Base-by-base conservation (phyloP, 1,140 invertebrate species). In the Panagrolaimus sp. region DNA sequence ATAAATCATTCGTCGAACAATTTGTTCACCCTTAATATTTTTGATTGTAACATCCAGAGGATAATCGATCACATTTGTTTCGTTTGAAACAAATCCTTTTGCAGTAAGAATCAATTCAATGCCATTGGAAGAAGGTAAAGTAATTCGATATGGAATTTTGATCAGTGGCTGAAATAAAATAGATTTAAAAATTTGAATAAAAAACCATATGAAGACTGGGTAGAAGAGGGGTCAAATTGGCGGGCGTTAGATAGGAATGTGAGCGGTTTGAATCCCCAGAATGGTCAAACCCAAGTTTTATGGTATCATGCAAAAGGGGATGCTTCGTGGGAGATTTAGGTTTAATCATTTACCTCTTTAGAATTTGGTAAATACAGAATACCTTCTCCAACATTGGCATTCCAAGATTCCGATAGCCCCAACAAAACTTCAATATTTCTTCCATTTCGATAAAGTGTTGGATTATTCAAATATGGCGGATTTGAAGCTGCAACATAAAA, bases 401-500 rank as follows among this genome's bases (percentile, higher is more conserved):
- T 38, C 32, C 32, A 38, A 2, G 32, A 4, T 38, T 38, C 2
- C 7, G 28, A 58, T 12, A 58, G 10, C 7, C 32, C 32, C 2
- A 38, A 7, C 7, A 38, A 38, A 2, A 38, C 2, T 38, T 58
- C 28, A 21, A 58, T 26, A 0, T 21, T 24, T n/a, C 52, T 58
- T 21, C 52, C 52, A 58, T 58, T 58, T 3, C 52, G 52, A 58
- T 58, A 58, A 21, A 17, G 1, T 26, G 21, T 58, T 12, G 52
- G 21, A 21, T 21, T 58, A 12, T 28, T 28, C 12, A 26, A 58
- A n/a, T 5, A 26, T n/a, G 21, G 52, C 8, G 52, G 52, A 58
- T 28, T 58, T 4, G 52, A 58, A 26, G 52, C 12, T n/a, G 17
- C 52, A 58, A 58, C 21, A 17, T 58, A 58, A 58, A 58, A 58